These are phyloP conservation scores for Channa maculata DNA, from an alignment of 2,113 vertebrate species.

Conservation along the genomic window DNA sequence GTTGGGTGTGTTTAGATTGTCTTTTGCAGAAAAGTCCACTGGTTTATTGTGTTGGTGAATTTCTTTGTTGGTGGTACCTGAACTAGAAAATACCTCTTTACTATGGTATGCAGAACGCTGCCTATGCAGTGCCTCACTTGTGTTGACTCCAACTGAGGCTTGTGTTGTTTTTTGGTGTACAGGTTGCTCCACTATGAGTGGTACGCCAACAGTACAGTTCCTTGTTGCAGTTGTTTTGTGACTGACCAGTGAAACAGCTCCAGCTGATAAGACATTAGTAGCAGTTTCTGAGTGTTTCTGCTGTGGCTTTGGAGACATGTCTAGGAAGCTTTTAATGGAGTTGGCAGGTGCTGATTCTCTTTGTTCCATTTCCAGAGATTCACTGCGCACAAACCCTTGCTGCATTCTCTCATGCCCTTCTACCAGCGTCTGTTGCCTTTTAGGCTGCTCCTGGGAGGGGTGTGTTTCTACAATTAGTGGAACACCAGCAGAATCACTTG, in stretches of 20 bases:
- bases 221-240: slow-evolving; percentile 23
- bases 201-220: slow-evolving; percentile 57
- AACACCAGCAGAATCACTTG: slow-evolving; percentile 58
- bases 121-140: slow-evolving; percentile 57
- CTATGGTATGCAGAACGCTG: slow-evolving; percentile 48
- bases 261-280: slow-evolving; percentile 12
- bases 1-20: slow-evolving; percentile 34
- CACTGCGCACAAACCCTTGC: slow-evolving; percentile 13
- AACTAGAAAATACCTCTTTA: slow-evolving; percentile 41
- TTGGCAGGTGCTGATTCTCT: slow-evolving; percentile 69
- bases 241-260: slow-evolving; percentile 62
- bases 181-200: slow-evolving; percentile 63
- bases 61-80: slow-evolving; percentile 49
- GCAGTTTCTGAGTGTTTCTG: slow-evolving; percentile 32
- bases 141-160: slow-evolving; percentile 46
- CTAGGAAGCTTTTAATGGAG: slow-evolving; percentile 66
- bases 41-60: slow-evolving; percentile 78
- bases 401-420: slow-evolving; percentile 15
- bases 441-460: slow-evolving; percentile 26
- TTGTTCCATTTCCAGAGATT: slow-evolving; percentile 13
- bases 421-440: slow-evolving; percentile 38
- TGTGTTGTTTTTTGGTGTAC: slow-evolving; percentile 39
- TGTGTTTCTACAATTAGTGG: slow-evolving; percentile 70
- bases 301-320: slow-evolving; percentile 73
- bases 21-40: slow-evolving; percentile 89